Base-by-base conservation (phyloP, 2,797 vertebrate species). In the Poecile montanus region DNA sequence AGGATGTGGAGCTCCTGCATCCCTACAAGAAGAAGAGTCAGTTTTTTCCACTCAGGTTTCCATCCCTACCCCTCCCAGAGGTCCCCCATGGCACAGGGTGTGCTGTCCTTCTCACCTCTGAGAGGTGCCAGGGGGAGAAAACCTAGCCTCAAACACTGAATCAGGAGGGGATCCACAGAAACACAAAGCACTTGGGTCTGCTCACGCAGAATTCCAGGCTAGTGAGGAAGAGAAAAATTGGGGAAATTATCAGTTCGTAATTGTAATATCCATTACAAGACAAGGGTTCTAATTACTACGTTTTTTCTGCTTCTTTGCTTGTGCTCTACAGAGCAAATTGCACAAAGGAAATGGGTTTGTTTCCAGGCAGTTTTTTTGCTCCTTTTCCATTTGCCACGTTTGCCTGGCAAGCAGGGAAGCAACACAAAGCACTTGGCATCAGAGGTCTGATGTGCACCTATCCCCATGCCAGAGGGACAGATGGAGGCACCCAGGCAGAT, bases 401-500 rank as follows among this genome's bases (percentile, higher is more conserved):
- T 67, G 42, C 38, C 22, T 17, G 29, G 20, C 75, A 60, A 51
- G 27, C 50, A 78, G 45, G 38, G 36, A 44, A 81, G 26, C 42
- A 29, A 22, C 10, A 60, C 6, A 34, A 81, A 80, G 10, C 1
- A 0, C 23, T 11, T 29, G 16, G n/a, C 19, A 57, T 30, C 65
- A 61, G 32, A 73, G 18, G 14, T 30, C 7, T 3, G 9, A 17
- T n/a, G 19, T 34, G 16, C 61, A 62, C 27, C n/a, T 19, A 29
- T 19, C 10, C 30, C 36, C 62, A 51, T 0, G 0, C 15, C 44
- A 44, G 17, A 68, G 44, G 40, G 44, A 62, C 22, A 30, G 32
- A 29, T 6, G 10, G 68, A 58, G n/a, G 22, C 26, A 42, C 8
- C 27, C 56, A 73, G 73, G 0, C 48, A 67, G 16, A 29, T 10